Conservation (phyloP, 2,797 vertebrate genomes). For the Todus mexicanus region DNA sequence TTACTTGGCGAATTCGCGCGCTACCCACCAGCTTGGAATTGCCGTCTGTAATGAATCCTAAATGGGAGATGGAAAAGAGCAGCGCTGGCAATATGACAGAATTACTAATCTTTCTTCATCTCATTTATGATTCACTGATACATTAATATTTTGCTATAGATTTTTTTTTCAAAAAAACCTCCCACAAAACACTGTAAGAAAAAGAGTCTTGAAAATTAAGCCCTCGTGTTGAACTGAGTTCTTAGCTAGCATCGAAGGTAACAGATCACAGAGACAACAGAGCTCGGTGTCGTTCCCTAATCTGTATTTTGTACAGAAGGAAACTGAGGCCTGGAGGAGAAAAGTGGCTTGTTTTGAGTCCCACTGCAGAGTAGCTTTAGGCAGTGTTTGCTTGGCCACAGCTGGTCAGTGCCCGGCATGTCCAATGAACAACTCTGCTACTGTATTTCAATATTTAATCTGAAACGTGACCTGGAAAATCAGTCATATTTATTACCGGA, state of each 20-base stretch:
- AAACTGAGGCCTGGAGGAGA: neutral
- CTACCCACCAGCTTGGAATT: constrained; percentile 92
- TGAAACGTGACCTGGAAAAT: neutral
- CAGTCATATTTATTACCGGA: neutral
- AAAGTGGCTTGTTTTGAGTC: neutral
- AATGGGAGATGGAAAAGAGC: constrained; percentile 4
- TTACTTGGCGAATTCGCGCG: constrained; percentile 89
- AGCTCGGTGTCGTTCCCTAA: neutral
- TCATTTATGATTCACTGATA: neutral
- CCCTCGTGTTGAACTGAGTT: neutral
- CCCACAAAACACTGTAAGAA: neutral
- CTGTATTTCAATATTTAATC: neutral
- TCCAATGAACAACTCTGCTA: neutral
- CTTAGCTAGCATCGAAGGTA: neutral
- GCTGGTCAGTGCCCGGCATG: neutral
- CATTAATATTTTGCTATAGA: neutral
- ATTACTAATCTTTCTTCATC: neutral
- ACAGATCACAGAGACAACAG: neutral
- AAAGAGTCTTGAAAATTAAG: neutral
- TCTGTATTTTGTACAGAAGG: neutral
- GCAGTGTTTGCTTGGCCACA: neutral
- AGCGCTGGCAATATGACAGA: neutral
- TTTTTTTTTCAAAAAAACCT: no score
- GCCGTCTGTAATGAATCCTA: constrained; percentile 96
- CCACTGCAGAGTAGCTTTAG: neutral